Evolutionary conservation across 2,888 invertebrate species (phyloP), one percentile per base, ranked within the genome.

Genomic region (Phrixothrix hirtus): DNA sequence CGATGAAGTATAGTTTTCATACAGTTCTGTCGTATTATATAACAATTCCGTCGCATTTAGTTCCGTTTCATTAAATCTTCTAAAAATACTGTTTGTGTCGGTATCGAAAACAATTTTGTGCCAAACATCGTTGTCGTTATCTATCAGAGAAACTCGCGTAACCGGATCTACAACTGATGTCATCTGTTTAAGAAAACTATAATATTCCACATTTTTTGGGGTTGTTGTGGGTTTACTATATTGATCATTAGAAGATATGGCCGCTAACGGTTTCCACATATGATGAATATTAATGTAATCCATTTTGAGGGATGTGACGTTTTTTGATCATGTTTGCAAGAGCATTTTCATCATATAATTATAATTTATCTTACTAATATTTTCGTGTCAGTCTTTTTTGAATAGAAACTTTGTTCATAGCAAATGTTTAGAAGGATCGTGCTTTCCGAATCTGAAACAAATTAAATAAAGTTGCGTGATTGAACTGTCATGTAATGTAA

Each of bases 181-280:
- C 6, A 48, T 32, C 29, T 41, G 43, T 25, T 38, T 48, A 34
- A 15, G 17, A 2, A 53, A 32, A 2, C 31, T 34, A 16, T 16
- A 15, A 36, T 35, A 29, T 12, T 14, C 14, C 11, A 17, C 32
- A 25, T 13, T 42, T 12, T 21, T 39, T 21, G 59, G 51, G 13
- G 44, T 41, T 29, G 59, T 51, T 35, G 48, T 50, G 14, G 51
- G 31, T n/a, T 61, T 54, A 31, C 48, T 52, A 42, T 60, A 45
- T 50, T 65, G 60, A 29, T 70, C 65, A 39, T 60, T 63, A 9
- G 60, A 51, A 32, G 64, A 64, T 56, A 68, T 65, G 17, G 69
- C 65, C 27, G 69, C 65, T 34, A 68, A 53, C 15, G 70, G 66
- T 38, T 64, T 65, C 69, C 71, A 69, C 59, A 68, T 57, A 55